Evolutionary conservation across 2,888 invertebrate genomes (phyloP).

Genomic region (Eupithecia pulchellata): DNA sequence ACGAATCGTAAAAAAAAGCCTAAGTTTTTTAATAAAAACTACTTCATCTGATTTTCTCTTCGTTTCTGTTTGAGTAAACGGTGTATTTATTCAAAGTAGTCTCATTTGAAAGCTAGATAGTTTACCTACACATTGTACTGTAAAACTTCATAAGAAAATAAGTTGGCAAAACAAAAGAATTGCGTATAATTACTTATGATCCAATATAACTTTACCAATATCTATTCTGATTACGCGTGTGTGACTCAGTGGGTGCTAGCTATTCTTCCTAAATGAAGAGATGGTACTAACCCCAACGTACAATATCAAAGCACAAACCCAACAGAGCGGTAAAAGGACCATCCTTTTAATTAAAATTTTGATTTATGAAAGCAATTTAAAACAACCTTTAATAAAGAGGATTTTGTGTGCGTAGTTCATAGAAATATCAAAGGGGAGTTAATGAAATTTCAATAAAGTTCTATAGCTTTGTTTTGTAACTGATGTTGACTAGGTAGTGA

Average conservation of each 20-base stretch:
- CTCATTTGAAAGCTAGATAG: too few relatives aligned
- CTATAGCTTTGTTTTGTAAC: slow-evolving; percentile 28
- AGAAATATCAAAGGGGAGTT: slow-evolving; percentile 41
- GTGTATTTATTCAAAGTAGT: too few relatives aligned
- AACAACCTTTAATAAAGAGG: slow-evolving; percentile 47
- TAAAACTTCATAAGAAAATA: not conserved
- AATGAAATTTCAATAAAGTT: slow-evolving; percentile 36
- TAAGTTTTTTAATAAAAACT: too few relatives aligned
- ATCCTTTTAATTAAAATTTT: slow-evolving; percentile 50
- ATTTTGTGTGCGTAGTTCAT: slow-evolving; percentile 46
- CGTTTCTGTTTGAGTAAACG: too few relatives aligned
- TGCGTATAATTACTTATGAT: not conserved
- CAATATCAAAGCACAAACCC: slow-evolving; percentile 36
- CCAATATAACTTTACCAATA: not conserved
- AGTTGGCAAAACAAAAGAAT: not conserved
- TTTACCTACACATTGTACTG: too few relatives aligned
- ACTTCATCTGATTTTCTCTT: too few relatives aligned
- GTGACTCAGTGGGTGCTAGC: slow-evolving; percentile 22
- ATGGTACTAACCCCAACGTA: slow-evolving; percentile 24
- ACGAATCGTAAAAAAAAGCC: too few relatives aligned
- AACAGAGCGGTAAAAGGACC: slow-evolving; percentile 41
- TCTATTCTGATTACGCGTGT: too few relatives aligned
- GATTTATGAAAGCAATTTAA: slow-evolving; percentile 50
- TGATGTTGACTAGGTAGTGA: slow-evolving; percentile 12
- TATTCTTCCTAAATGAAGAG: slow-evolving; percentile 45